phyloP scores from a whole-genome alignment of 2,888 invertebrate genomes.

The Xylota segnis region DNA sequence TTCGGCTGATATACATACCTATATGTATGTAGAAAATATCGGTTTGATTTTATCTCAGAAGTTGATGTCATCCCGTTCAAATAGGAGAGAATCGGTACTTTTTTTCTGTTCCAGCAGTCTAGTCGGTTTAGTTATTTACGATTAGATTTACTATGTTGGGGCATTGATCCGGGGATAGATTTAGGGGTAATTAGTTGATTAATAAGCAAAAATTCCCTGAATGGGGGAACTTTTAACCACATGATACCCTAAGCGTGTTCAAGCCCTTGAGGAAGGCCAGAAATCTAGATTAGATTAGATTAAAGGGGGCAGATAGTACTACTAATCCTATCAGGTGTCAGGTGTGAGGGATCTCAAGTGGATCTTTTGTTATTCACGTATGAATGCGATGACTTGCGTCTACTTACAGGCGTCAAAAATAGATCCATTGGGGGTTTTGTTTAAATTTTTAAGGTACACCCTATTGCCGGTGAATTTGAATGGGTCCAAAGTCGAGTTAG shows the following conservation, averaged over 20 bases:
- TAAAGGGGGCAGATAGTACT: background rate
- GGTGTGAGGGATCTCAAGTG: too few species aligned
- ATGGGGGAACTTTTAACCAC: background rate
- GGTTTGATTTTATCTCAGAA: background rate
- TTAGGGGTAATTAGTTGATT: background rate
- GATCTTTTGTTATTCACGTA: too few species aligned
- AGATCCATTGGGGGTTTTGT: too few species aligned
- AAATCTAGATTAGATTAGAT: background rate
- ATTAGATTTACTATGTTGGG: constrained; percentile 7
- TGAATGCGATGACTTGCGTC: too few species aligned
- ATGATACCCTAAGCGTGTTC: background rate
- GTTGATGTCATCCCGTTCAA: background rate
- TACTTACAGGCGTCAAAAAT: too few species aligned
- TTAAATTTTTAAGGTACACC: too few species aligned
- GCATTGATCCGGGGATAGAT: background rate
- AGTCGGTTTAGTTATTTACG: background rate
- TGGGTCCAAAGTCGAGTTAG: too few species aligned
- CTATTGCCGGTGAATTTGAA: too few species aligned
- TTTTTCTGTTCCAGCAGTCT: background rate
- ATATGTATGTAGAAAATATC: too few species aligned
- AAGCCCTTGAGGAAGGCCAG: background rate
- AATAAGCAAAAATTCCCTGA: background rate
- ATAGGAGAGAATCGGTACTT: constrained; percentile 1
- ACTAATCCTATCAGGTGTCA: background rate
- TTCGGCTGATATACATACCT: background rate